Percentiles rank a stretch among this genome's conserved stretches.
These are phyloP conservation scores for Rhagium mordax DNA, from an alignment of 2,888 invertebrate genomes.

Conservation along the genomic window DNA sequence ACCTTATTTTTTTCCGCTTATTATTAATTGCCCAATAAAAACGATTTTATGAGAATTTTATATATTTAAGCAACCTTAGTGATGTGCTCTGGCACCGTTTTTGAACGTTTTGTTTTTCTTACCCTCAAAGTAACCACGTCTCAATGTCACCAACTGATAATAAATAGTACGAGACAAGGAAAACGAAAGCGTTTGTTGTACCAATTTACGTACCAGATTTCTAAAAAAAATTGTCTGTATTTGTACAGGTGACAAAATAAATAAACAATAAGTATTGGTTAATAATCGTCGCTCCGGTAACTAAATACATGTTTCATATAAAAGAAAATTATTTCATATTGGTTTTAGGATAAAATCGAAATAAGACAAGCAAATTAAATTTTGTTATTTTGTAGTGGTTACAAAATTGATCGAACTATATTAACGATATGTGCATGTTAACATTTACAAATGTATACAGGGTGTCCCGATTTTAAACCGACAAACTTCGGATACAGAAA, in stretches of 20 bases:
- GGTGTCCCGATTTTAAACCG: too few species aligned
- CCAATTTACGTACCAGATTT: neutral
- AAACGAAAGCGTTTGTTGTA: neutral
- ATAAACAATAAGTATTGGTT: neutral
- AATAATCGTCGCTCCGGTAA: too few species aligned
- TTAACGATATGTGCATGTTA: too few species aligned
- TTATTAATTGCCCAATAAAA: neutral
- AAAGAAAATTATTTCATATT: too few species aligned
- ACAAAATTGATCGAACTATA: too few species aligned
- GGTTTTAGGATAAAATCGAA: too few species aligned
- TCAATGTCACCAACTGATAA: neutral
- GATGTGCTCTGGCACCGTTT: neutral
- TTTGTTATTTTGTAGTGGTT: too few species aligned
- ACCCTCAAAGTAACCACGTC: neutral
- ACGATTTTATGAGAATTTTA: conserved; percentile 4
- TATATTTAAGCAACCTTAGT: conserved; percentile 10
- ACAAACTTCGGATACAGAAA: too few species aligned
- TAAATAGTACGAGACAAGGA: neutral
- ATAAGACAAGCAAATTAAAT: too few species aligned
- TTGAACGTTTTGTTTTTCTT: neutral
- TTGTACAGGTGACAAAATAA: neutral
- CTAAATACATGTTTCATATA: too few species aligned
- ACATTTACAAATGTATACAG: too few species aligned
- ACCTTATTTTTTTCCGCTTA: conserved; percentile 6
- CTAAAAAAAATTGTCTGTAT: neutral